Evolutionary conservation across 2,113 vertebrate species (phyloP), one percentile per base, ranked within the genome.

Genomic region (Oxyruncus cristatus): DNA sequence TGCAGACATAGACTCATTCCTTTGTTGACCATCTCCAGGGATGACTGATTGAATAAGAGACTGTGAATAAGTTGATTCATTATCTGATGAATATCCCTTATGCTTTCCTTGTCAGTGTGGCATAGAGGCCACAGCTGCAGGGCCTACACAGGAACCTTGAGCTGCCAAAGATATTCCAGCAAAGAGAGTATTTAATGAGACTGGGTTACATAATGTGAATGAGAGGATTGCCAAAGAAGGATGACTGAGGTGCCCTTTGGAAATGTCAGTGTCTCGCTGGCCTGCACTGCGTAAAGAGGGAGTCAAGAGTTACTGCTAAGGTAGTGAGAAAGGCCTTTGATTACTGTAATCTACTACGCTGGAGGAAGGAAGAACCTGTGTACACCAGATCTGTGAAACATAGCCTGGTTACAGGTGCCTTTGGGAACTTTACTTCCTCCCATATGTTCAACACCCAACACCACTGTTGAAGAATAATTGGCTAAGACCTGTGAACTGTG

Each of bases 41-140:
- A 59, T 67, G 76, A 91, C 86, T 91, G 72, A 86, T 53, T 83
- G 88, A 95, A 71, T 71, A 92, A 84, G 68, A 81, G 15, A 59
- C 59, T 84, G 21, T 95, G 93, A 97, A 97, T 93, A 81, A 65
- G 44, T 71, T 84, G 86, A 95, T 97, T 97, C 91, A 96, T 89
- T 70, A 74, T 91, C 56, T 91, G 68, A 91, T 95, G 52, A 97
- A 93, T 95, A 67, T 67, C 56, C 46, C 65, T 91, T 87, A 92
- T 84, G 86, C 65, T 95, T 73, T 95, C 61, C 50, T 33, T 90
- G 83, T 91, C 52, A 39, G 35, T 84, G 46, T 76, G 75, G 9
- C 72, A 83, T 4, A 89, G 53, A 81, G 52, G 91, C 33, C 86
- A 95, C 94, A 96, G 95, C 94, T 95, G 91, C 86, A 92, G 61